Evolutionary conservation across 2,113 vertebrate genomes (phyloP), one percentile per base, ranked within the genome.

Genomic region (Aythya baeri): DNA sequence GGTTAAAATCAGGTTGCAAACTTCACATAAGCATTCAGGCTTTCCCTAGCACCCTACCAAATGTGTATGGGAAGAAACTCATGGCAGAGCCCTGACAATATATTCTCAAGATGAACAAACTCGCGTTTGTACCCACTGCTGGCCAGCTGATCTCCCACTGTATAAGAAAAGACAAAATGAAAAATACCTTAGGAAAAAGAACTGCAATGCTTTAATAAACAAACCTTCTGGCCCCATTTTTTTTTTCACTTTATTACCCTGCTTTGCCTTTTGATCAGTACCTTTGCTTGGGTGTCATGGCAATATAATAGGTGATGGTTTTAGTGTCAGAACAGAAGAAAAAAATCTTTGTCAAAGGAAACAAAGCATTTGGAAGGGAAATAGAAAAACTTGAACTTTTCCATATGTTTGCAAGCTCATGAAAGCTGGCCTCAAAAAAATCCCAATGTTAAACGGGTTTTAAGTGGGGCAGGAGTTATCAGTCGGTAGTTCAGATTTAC

Each of bases 331-430:
- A 91, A 92, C 9, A 94, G 87, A 29, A 74, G 76, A 83, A 85
- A 91, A 93, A 77, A 31, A 65, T 38, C 83, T 92, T 96, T 88
- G 93, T 96, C 79, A 79, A 88, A 94, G 82, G 90, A 91, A 96
- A 84, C 78, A 97, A 92, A 92, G 89, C 58, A 49, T 94, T 95
- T 95, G 81, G 94, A 97, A 97, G 79, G 81, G 90, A 93, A 91
- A 89, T 89, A 95, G 79, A 95, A 96, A 91, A 91, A 44, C 26
- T 68, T 97, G 96, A 97, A 97, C 93, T 96, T 96, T 97, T 96
- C 93, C 97, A 97, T 94, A 97, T 96, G 96, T 97, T 90, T 89
- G 58, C 88, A 93, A 74, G 92, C 78, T 91, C 1, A 0, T 88
- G 72, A 94, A 97, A 88, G 82, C 75, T 88, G 85, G 90, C 62